Percentiles rank a stretch among this genome's conserved stretches.
Conservation (phyloP, 2,888 invertebrate species). For the Apoderus coryli region DNA sequence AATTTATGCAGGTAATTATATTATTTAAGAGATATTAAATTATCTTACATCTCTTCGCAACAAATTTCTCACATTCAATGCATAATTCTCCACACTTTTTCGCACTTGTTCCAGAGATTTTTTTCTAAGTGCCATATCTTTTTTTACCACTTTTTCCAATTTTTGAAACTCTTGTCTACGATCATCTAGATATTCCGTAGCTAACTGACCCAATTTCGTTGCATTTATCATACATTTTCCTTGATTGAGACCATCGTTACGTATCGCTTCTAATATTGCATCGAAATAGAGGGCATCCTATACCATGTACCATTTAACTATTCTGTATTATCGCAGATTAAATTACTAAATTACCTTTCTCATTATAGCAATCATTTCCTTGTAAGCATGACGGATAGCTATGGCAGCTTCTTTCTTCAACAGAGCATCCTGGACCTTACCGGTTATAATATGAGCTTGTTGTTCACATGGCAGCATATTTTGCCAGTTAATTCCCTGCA, state of each 20-base stretch:
- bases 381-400: slow-evolving; percentile 46
- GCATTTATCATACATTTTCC: slow-evolving; percentile 47
- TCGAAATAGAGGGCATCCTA: slow-evolving; percentile 53
- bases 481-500: slow-evolving; percentile 28
- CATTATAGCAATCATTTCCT: slow-evolving; percentile 44
- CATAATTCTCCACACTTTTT: slow-evolving; percentile 30
- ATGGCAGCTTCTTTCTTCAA: slow-evolving; percentile 50
- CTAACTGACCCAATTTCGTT: slow-evolving; percentile 50
- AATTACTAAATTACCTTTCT: slow-evolving; percentile 36
- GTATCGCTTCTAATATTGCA: slow-evolving; percentile 42
- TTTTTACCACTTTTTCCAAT: slow-evolving; percentile 43
- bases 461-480: slow-evolving; percentile 33
- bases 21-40: not conserved
- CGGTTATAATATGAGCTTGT: slow-evolving; percentile 42
- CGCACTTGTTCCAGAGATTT: slow-evolving; percentile 38
- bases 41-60: slow-evolving; percentile 32
- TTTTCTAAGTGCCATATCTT: slow-evolving; percentile 46
- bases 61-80: slow-evolving; percentile 32
- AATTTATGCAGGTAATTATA: slow-evolving; percentile 4
- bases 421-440: slow-evolving; percentile 45
- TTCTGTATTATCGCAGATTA: not conserved
- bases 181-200: slow-evolving; percentile 50
- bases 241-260: slow-evolving; percentile 43
- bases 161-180: slow-evolving; percentile 43
- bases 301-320: not conserved